These are phyloP conservation scores for Sipha flava DNA, from an alignment of 1,140 invertebrate species.

Conservation along the genomic window DNA sequence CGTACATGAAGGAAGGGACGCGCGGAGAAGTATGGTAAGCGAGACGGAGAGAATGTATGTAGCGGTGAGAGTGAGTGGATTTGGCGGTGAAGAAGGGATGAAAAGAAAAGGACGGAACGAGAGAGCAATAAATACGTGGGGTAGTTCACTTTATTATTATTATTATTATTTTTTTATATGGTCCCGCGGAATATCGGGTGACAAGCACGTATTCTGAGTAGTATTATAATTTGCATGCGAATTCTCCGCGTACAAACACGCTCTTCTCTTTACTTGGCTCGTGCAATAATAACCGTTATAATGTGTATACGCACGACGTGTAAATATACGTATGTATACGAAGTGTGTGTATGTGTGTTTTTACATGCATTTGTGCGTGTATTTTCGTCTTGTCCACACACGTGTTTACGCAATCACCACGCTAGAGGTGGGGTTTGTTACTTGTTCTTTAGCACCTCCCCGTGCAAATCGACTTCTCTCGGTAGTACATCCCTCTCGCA, in stretches of 20 bases:
- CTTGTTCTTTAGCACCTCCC: neutral
- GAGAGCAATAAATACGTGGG: neutral
- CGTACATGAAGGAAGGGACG: too few relatives aligned
- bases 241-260: neutral
- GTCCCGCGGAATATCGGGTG: neutral
- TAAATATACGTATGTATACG: neutral
- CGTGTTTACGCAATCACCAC: too few relatives aligned
- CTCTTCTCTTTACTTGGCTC: neutral
- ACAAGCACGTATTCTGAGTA: constrained; percentile 10
- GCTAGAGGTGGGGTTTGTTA: neutral
- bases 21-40: too few relatives aligned
- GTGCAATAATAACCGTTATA: neutral
- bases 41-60: neutral
- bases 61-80: neutral
- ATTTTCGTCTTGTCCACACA: too few relatives aligned
- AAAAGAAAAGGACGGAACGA: too few relatives aligned
- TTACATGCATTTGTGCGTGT: neutral
- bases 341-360: neutral
- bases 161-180: neutral
- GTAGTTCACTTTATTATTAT: neutral
- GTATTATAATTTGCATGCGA: neutral
- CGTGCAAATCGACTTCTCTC: neutral
- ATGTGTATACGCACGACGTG: neutral
- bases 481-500: neutral
- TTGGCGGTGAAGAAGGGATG: neutral